phyloP scores from a whole-genome alignment of 2,797 vertebrate genomes.

The Myripristis jacobus region DNA sequence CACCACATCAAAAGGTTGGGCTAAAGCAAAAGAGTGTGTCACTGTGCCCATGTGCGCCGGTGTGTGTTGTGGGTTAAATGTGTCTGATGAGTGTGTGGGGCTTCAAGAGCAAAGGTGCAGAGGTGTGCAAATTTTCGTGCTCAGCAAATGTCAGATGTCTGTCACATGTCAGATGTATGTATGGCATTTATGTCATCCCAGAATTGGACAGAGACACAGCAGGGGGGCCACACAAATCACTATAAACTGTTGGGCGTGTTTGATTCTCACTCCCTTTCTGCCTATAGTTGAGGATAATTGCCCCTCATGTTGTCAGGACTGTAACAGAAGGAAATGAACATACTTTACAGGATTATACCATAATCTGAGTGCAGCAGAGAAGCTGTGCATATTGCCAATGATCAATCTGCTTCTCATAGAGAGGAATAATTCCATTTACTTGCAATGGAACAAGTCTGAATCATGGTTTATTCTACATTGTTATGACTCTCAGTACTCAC shows the following conservation, averaged over 20 bases:
- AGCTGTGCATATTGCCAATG: slow-evolving; percentile 30
- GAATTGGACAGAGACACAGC: slow-evolving; percentile 11
- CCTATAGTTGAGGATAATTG: slow-evolving; percentile 39
- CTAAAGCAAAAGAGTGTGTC: slow-evolving; percentile 28
- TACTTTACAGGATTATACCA: slow-evolving; percentile 52
- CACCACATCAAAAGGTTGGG: slow-evolving; percentile 80
- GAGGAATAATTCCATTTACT: not conserved
- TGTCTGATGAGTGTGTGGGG: slow-evolving; percentile 41
- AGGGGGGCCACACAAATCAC: slow-evolving; percentile 36
- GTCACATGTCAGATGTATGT: slow-evolving; percentile 51
- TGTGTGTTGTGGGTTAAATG: slow-evolving; percentile 14
- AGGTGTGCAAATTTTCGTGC: slow-evolving; percentile 51
- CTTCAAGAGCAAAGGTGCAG: slow-evolving; percentile 59
- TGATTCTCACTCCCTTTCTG: slow-evolving; percentile 51
- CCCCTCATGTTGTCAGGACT: slow-evolving; percentile 34
- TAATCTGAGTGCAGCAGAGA: slow-evolving; percentile 65
- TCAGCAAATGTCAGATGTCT: slow-evolving; percentile 42
- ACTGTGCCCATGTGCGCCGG: slow-evolving; percentile 14
- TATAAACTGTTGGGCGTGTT: slow-evolving; percentile 48
- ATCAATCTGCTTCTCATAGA: slow-evolving; percentile 15
- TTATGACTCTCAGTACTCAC: not conserved
- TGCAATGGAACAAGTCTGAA: not conserved
- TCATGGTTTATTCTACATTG: too few relatives aligned
- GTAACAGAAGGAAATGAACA: slow-evolving; percentile 30
- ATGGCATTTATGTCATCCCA: slow-evolving; percentile 32